Percentiles rank a stretch among this genome's conserved stretches.
Evolutionary conservation across 2,888 invertebrate genomes (phyloP).

Genomic region (Tholera decimalis): DNA sequence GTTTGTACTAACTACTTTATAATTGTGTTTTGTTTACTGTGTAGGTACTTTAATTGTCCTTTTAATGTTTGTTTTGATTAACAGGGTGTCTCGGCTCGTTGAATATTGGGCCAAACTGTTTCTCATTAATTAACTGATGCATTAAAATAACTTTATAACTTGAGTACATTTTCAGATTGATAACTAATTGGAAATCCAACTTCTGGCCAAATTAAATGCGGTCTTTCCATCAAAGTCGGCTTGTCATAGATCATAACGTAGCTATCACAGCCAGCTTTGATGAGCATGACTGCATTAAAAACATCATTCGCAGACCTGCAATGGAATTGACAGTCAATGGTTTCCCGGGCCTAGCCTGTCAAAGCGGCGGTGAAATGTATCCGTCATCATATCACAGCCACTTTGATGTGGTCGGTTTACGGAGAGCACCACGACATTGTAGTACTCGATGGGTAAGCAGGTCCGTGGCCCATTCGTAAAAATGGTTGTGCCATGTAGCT

Average conservation of each 20-base stretch:
- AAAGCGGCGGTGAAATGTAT: constrained; percentile 97
- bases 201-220: constrained; percentile 76
- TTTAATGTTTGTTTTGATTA: background rate
- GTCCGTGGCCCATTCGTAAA: constrained; percentile 93
- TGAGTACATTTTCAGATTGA: constrained; percentile 45
- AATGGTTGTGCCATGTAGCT: constrained; percentile 94
- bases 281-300: constrained; percentile 94
- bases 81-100: background rate
- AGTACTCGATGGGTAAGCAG: constrained; percentile 42
- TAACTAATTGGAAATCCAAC: constrained; percentile 12
- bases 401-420: constrained; percentile 97
- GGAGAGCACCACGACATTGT: constrained; percentile 70
- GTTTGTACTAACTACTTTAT: background rate
- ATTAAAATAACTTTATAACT: constrained; percentile 1
- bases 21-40: constrained; percentile 5
- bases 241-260: constrained; percentile 94
- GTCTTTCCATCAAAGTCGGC: constrained; percentile 95
- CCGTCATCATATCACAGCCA: constrained; percentile 98
- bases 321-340: constrained; percentile 24
- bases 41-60: background rate
- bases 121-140: background rate
- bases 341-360: constrained; percentile 93
- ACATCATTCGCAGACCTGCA: constrained; percentile 50
- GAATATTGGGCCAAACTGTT: background rate
- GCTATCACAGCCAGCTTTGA: constrained; percentile 99